Base-by-base conservation (phyloP, 1,140 invertebrate genomes). In the Drosophila ambigua region DNA sequence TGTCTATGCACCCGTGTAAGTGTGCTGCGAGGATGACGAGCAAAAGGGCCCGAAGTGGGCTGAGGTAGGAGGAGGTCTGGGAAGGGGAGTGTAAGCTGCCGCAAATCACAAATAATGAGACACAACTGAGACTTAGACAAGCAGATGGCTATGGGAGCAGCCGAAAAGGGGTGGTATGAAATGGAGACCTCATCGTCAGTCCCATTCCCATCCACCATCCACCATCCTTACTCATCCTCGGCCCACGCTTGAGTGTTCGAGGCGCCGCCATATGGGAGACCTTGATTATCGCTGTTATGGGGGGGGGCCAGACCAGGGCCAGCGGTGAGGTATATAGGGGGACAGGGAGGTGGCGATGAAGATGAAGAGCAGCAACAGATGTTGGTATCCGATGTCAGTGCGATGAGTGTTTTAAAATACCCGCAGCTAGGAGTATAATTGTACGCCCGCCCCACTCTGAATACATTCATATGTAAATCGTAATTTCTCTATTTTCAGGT, bases 41-140 rank as follows among this genome's bases (percentile, higher is more conserved):
- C 48, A 24, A 45, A 57, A 72, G 62, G 41, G 67, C 61, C 46
- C 35, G 44, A 74, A 61, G 53, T 73, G 69, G 60, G 73, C 55
- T 67, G 63, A 23, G 23, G 57, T 49, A 55, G 54, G 67, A 77
- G 71, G 71, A 52, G 76, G 58, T 49, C 51, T 16, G 16, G 46
- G 60, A 26, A 20, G 54, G 48, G 43, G 51, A 41, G 41, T 46
- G 58, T 72, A 66, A 79, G 65, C 69, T 45, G 50, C 57, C 64
- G 65, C 65, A 83, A 83, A 84, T 83, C 81, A 83, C 77, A 83
- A 83, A 83, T 83, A 83, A 83, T 83, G 80, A 85, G 81, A 73
- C 80, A 59, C 80, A 84, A 68, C 72, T 72, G 72, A 83, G 72
- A 79, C 57, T 73, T 73, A 54, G 57, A 60, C 39, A 45, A 51